phyloP scores from a whole-genome alignment of 2,797 vertebrate genomes.

The Gallinago stenura region DNA sequence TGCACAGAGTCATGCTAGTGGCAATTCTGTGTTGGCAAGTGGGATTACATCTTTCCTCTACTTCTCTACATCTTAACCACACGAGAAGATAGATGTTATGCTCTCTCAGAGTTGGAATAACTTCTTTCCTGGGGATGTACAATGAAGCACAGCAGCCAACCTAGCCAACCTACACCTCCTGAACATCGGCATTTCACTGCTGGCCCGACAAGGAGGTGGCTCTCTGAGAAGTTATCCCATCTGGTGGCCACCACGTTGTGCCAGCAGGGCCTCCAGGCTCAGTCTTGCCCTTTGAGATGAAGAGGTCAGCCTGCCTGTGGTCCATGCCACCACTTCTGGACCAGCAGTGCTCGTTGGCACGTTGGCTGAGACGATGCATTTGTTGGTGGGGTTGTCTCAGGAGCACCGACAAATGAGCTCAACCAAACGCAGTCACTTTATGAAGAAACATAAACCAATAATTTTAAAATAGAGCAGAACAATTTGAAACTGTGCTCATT shows the following conservation, averaged over 20 bases:
- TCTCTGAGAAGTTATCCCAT: not conserved
- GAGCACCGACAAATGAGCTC: not conserved
- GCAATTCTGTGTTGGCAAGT: not conserved
- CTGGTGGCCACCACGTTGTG: not conserved
- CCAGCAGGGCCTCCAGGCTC: not conserved
- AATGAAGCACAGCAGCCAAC: accelerated
- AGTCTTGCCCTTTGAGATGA: not conserved
- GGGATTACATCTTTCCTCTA: not conserved
- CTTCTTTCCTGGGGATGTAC: not conserved
- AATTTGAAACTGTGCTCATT: not conserved
- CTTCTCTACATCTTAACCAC: not conserved
- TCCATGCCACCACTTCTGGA: not conserved
- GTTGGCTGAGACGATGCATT: not conserved
- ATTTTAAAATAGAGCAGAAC: not conserved
- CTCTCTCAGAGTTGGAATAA: not conserved
- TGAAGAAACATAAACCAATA: not conserved
- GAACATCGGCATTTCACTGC: not conserved
- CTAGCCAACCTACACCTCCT: not conserved
- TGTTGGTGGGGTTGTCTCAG: not conserved
- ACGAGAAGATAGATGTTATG: accelerated
- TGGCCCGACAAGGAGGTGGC: not conserved
- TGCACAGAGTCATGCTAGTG: accelerated
- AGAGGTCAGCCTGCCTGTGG: not conserved
- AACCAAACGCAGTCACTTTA: not conserved
- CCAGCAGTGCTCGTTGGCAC: not conserved